Percentiles rank a stretch among this genome's conserved stretches.
Evolutionary conservation across 2,888 invertebrate genomes (phyloP).

Genomic region (Drosophila cognata): DNA sequence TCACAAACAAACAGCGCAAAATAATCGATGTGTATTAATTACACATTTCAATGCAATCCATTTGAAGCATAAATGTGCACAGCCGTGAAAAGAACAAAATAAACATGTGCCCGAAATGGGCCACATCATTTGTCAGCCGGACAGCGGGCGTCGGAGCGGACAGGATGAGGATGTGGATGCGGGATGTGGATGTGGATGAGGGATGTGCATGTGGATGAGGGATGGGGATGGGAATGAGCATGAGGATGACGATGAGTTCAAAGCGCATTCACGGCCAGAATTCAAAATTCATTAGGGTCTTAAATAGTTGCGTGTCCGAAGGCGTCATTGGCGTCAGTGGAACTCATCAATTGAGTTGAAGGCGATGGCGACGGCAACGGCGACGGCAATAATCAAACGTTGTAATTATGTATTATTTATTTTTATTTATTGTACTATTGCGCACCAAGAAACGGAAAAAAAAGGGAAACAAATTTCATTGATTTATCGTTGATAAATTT

Average conservation of each 20-base stretch:
- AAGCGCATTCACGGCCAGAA: slow-evolving; percentile 13
- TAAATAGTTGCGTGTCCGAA: slow-evolving; percentile 27
- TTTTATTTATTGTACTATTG: slow-evolving; percentile 76
- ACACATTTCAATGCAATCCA: slow-evolving; percentile 74
- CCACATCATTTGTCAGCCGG: slow-evolving; percentile 67
- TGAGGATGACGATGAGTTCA: slow-evolving; percentile 4
- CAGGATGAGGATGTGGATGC: not conserved
- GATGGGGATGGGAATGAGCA: not conserved
- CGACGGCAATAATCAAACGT: slow-evolving; percentile 60
- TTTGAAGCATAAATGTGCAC: slow-evolving; percentile 39
- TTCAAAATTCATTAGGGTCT: slow-evolving; percentile 32
- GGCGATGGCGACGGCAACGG: slow-evolving; percentile 20
- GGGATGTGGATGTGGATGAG: not conserved
- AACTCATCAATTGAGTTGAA: slow-evolving; percentile 45
- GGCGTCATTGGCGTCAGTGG: slow-evolving; percentile 67
- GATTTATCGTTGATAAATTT: slow-evolving; percentile 79
- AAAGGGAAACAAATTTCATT: slow-evolving; percentile 46
- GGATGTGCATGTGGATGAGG: not conserved
- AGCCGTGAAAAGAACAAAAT: slow-evolving; percentile 6
- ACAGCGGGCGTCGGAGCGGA: slow-evolving; percentile 20
- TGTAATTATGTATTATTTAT: slow-evolving; percentile 81
- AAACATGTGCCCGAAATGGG: slow-evolving; percentile 41
- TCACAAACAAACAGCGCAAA: slow-evolving; percentile 9
- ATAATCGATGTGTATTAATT: slow-evolving; percentile 58
- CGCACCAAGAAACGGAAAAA: slow-evolving; percentile 24